A percentile compares a stretch with the other conserved stretches of the same genome.
These are phyloP conservation scores for Schizopygopsis pylzovi DNA, from an alignment of 2,797 vertebrate species.

Conservation along the genomic window DNA sequence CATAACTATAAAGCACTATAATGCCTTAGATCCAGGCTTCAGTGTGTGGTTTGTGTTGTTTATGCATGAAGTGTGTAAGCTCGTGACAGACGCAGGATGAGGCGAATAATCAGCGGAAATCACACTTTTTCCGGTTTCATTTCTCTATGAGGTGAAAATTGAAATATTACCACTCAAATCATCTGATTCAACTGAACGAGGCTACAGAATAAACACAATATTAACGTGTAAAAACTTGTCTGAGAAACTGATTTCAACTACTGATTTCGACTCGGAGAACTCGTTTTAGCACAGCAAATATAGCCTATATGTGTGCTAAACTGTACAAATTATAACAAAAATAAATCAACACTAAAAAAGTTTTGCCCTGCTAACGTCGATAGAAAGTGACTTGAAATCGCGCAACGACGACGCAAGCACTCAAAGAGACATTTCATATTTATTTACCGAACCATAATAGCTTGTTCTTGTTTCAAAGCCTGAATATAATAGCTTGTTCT, in stretches of 20 bases:
- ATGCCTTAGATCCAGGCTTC: not conserved
- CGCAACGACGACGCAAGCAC: not conserved
- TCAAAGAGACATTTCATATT: not conserved
- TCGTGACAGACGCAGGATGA: constrained; percentile 18
- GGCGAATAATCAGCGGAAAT: constrained; percentile 47
- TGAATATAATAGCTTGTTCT: not conserved
- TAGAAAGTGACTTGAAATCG: not conserved
- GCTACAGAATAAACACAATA: not conserved
- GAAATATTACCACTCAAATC: not conserved
- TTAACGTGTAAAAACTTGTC: not conserved
- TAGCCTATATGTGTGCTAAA: not conserved
- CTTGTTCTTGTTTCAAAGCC: not conserved
- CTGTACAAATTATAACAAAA: not conserved
- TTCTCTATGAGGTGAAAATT: not conserved
- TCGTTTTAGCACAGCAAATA: not conserved
- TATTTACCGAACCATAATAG: not conserved
- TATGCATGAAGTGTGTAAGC: not conserved
- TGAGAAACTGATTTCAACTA: not conserved
- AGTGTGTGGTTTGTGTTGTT: not conserved
- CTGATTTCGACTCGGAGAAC: not conserved
- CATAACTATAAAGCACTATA: not conserved
- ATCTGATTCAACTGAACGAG: not conserved
- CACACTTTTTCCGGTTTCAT: not conserved
- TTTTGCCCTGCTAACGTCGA: not conserved
- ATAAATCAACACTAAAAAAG: not conserved